Evolutionary conservation across 2,888 invertebrate genomes (phyloP).

Genomic region (Ichneumon xanthorius): DNA sequence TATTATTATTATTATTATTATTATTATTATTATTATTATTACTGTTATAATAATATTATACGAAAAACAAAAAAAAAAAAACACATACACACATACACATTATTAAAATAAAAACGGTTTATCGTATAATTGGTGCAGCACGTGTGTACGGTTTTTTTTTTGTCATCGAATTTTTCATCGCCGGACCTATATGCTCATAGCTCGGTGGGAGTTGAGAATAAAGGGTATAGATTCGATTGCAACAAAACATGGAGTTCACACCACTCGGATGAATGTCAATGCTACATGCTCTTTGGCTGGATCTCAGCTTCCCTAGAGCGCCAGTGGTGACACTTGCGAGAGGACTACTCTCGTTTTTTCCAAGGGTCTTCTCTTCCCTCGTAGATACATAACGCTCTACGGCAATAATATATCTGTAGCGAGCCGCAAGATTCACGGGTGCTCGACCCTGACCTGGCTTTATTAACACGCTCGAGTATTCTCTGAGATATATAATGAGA

Average conservation of each 20-base stretch:
- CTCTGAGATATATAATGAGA: constrained; percentile 50
- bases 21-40: constrained; percentile 62
- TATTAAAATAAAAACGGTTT: constrained; percentile 81
- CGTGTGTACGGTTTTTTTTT: constrained; percentile 39
- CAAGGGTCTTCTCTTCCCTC: constrained; percentile 10
- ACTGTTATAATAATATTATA: constrained; percentile 74
- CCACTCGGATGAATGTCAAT: constrained; percentile 42
- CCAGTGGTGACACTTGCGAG: not conserved
- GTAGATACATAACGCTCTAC: constrained; percentile 1
- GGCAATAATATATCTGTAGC: constrained; percentile 10
- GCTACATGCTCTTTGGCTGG: not conserved
- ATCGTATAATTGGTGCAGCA: constrained; percentile 69
- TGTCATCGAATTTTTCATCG: not conserved
- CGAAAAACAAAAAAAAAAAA: constrained; percentile 63
- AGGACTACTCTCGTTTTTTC: constrained; percentile 1
- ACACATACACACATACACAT: constrained; percentile 76
- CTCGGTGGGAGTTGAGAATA: not conserved
- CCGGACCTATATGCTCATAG: not conserved
- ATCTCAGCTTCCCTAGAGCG: not conserved
- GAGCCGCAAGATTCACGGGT: constrained; percentile 41
- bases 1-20: constrained; percentile 58
- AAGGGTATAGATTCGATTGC: constrained; percentile 28
- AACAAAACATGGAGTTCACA: not conserved
- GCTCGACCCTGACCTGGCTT: constrained; percentile 67
- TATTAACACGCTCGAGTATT: constrained; percentile 55